Evolutionary conservation across 2,113 vertebrate genomes (phyloP), one percentile per base, ranked within the genome.

Genomic region (Spheniscus mendiculus): DNA sequence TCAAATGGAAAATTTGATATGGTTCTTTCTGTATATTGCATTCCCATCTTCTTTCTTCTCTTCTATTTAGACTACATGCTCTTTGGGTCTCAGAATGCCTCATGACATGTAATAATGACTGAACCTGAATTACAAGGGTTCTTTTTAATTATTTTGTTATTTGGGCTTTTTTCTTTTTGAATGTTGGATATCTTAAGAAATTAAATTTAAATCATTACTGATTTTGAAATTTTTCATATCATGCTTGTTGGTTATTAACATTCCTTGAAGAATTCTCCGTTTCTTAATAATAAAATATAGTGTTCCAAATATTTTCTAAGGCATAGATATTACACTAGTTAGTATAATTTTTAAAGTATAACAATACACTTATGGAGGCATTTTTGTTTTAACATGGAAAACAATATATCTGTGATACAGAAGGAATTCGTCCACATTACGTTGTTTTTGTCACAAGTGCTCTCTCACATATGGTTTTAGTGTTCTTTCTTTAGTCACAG

Each of bases 291-390:
- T 13, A 20, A 67, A 85, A 73, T 29, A 19, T 0, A 36, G 2
- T 1, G 1, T 70, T 70, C 8, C 5, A 83, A 44, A 26, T 44
- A 47, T 66, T 83, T 93, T 55, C 29, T 47, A 50, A 58, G 25
- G 3, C 27, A 66, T 34, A 78, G 12, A 9, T 63, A 18, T 45
- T 71, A 38, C 2, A 47, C 8, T 52, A 40, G 11, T 27, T 12
- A 19, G 10, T 17, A 30, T 9, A 42, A 27, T 61, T 59, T 91
- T 83, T 66, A 44, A 67, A 76, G 5, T n/a, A 17, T 44, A 44
- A 55, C 10, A 15, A 15, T 52, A 21, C 2, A 8, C 7, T 56
- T 56, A 67, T 0, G 5, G 12, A 1, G 8, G 0, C 7, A 36
- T 16, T 49, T 38, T 61, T 69, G 2, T 10, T 81, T 62, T 62